Conservation (phyloP, 2,113 vertebrate genomes). For the Tupaia chinensis region DNA sequence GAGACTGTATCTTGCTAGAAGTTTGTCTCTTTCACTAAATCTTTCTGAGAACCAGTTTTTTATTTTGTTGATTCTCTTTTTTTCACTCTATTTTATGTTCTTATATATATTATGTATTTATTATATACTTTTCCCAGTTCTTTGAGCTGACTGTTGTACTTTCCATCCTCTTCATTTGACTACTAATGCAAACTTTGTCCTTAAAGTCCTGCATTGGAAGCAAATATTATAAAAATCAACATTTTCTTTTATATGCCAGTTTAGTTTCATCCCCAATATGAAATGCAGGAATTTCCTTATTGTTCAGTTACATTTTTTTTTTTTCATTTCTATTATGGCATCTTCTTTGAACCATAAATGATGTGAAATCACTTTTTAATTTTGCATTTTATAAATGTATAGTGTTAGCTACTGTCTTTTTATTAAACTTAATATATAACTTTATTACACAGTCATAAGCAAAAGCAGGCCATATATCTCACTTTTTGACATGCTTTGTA, state of each 20-base stretch:
- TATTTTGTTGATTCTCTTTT: background rate
- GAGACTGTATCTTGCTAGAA: background rate
- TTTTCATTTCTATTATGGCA: slow-evolving; percentile 8
- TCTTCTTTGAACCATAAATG: background rate
- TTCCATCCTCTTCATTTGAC: background rate
- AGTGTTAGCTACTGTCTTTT: background rate
- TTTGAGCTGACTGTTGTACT: slow-evolving; percentile 5
- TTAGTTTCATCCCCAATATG: background rate
- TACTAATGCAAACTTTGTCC: background rate
- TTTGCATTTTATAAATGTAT: background rate
- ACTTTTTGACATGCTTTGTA: background rate
- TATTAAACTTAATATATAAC: background rate
- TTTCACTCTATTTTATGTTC: background rate
- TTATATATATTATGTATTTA: background rate
- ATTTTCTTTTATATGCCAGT: background rate
- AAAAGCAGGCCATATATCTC: background rate
- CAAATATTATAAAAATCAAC: slow-evolving; percentile 15
- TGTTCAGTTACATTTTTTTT: background rate
- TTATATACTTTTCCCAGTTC: background rate
- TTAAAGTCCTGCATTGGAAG: background rate
- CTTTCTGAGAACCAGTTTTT: background rate
- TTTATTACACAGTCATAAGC: background rate
- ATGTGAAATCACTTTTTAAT: background rate
- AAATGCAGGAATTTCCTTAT: background rate
- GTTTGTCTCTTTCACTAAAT: background rate